Conservation (phyloP, 2,888 invertebrate species). For the Ptilodon capucinus region DNA sequence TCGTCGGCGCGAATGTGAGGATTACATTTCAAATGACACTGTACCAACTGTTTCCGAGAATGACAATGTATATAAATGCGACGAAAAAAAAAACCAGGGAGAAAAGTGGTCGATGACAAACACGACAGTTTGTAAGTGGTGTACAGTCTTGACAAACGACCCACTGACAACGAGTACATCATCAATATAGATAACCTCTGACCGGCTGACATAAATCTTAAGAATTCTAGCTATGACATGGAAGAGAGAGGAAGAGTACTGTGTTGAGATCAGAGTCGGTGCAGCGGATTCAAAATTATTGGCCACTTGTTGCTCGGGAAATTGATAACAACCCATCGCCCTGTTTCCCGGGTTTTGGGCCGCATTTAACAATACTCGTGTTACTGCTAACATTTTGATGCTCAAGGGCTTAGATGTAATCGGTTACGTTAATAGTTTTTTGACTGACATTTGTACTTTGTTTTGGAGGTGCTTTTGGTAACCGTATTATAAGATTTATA, state of each 20-base stretch:
- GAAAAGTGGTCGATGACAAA: slow-evolving; percentile 42
- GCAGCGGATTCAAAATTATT: slow-evolving; percentile 77
- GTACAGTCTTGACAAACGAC: slow-evolving; percentile 37
- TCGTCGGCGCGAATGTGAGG: slow-evolving; percentile 55
- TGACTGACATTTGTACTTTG: background rate
- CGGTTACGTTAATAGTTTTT: background rate
- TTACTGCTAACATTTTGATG: slow-evolving; percentile 26
- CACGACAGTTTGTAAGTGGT: slow-evolving; percentile 36
- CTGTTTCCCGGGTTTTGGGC: slow-evolving; percentile 56
- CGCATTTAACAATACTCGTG: slow-evolving; percentile 64
- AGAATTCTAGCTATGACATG: slow-evolving; percentile 43
- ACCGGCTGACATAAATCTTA: slow-evolving; percentile 36
- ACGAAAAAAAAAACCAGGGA: slow-evolving; percentile 28
- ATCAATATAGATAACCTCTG: slow-evolving; percentile 44
- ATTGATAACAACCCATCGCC: slow-evolving; percentile 77
- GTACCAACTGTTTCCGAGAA: slow-evolving; percentile 52
- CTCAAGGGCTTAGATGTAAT: background rate
- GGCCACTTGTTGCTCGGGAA: slow-evolving; percentile 79
- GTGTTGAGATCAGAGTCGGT: slow-evolving; percentile 50
- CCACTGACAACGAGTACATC: slow-evolving; percentile 28
- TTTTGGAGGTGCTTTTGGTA: background rate
- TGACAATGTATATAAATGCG: slow-evolving; percentile 44
- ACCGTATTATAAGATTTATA: background rate
- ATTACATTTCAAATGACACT: slow-evolving; percentile 62
- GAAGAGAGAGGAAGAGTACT: slow-evolving; percentile 47